A percentile compares a stretch with the other conserved stretches of the same genome.
These are phyloP conservation scores for Tiliqua scincoides DNA, from an alignment of 2,113 vertebrate genomes.

Conservation along the genomic window DNA sequence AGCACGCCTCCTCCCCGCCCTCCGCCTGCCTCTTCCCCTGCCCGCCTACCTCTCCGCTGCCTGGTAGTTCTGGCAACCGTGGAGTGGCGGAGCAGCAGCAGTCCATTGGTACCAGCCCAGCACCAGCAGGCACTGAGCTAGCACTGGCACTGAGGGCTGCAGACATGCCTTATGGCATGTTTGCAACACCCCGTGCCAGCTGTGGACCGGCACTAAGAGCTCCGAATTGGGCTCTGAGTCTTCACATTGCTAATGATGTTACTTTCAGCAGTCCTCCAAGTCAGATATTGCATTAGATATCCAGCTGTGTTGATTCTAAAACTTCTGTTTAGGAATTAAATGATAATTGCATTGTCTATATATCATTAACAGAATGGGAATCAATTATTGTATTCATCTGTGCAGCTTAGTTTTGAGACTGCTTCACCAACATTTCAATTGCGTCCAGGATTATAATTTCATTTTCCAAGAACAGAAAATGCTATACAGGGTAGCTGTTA, in stretches of 20 bases:
- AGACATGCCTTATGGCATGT: no score
- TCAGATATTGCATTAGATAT: conserved; percentile 42
- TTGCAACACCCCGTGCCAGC: no score
- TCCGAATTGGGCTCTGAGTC: no score
- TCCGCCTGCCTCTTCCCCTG: no score
- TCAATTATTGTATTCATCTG: conserved; percentile 75
- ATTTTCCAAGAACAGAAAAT: conserved; percentile 46
- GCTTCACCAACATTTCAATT: conserved; percentile 71
- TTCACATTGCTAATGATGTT: neutral
- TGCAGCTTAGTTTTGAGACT: conserved; percentile 65
- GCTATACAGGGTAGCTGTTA: conserved; percentile 12
- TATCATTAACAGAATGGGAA: conserved; percentile 69
- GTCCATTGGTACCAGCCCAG: no score
- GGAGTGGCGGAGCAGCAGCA: no score
- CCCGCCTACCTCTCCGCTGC: no score
- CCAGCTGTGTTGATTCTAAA: conserved; percentile 61
- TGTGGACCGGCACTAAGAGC: no score
- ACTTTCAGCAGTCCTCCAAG: accelerated
- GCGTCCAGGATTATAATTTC: conserved; percentile 49
- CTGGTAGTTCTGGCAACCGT: no score
- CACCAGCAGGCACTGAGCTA: no score
- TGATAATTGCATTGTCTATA: conserved; percentile 73
- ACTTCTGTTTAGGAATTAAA: conserved; percentile 76
- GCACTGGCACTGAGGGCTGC: no score
- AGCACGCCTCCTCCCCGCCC: no score